Evolutionary conservation across 2,113 vertebrate species (phyloP).

Genomic region (Ceuthmochares aereus): DNA sequence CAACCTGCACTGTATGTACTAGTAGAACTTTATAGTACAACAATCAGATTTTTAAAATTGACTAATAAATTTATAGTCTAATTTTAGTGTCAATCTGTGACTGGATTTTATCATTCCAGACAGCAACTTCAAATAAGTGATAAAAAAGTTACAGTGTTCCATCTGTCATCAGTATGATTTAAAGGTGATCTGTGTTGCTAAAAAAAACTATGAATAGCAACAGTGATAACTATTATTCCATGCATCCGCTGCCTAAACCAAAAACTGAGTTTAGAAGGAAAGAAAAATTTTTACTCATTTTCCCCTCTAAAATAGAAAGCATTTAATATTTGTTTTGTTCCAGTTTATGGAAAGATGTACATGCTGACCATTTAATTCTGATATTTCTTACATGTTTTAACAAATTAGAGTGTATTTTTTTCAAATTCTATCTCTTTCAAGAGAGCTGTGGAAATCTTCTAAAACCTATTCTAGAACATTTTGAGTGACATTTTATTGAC

Average conservation of each 20-base stretch:
- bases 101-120: background rate
- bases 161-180: background rate
- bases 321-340: background rate
- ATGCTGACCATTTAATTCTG: background rate
- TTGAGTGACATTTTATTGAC: background rate
- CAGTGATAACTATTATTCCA: background rate
- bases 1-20: background rate
- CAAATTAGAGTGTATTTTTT: background rate
- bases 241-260: background rate
- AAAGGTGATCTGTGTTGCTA: background rate
- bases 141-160: background rate
- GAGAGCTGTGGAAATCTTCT: background rate
- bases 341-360: background rate
- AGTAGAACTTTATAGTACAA: background rate
- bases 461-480: background rate
- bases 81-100: background rate
- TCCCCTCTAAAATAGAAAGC: rapidly evolving
- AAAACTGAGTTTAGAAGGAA: background rate
- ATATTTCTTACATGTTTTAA: background rate
- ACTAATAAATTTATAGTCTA: background rate
- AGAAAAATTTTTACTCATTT: background rate
- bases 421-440: background rate
- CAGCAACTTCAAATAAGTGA: background rate
- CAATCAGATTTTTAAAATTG: background rate
- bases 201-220: background rate